Base-by-base conservation (phyloP, 2,888 invertebrate genomes). In the Mechanitis mazaeus region DNA sequence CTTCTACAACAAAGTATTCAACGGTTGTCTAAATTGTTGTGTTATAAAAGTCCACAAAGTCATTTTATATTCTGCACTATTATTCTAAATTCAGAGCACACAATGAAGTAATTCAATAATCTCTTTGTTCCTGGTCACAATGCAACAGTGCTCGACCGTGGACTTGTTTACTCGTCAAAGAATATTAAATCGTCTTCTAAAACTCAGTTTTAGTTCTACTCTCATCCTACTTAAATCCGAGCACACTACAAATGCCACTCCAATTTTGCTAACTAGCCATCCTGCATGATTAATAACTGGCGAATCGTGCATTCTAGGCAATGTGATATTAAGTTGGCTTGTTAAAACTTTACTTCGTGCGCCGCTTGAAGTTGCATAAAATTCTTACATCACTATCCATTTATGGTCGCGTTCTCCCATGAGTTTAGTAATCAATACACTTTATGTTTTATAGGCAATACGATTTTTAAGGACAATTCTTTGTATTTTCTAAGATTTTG, bases 251-350 rank as follows among this genome's bases (percentile, higher is more conserved):
- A 50, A 50, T 75, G 77, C 79, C 77, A 79, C 81, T 82, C 79
- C 77, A 84, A 83, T 85, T 84, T 82, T 69, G 78, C 83, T 87
- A 89, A 89, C 88, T 88, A 88, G 87, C 81, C 81, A 78, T 85
- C 83, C 77, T 84, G 85, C 81, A 86, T 88, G 89, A 90, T 89
- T 89, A 88, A 90, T 87, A 87, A 82, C 85, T 78, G 83, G 84
- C 79, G 87, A 84, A 85, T 87, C 83, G 85, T 82, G 85, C 83
- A 85, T 87, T 85, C 83, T 80, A 79, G 73, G 83, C 79, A 81
- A 86, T 89, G 87, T 88, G 90, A 89, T 88, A 90, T 89, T 88
- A 89, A 90, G 90, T 90, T 89, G 87, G 85, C 89, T 90, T 88
- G 90, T 90, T 90, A 90, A 88, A 90, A 90, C 88, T 89, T 89